Percentiles rank a stretch among this genome's conserved stretches.
These are phyloP conservation scores for Caenorhabditis sinica DNA, from an alignment of 2,888 invertebrate species.

Conservation along the genomic window DNA sequence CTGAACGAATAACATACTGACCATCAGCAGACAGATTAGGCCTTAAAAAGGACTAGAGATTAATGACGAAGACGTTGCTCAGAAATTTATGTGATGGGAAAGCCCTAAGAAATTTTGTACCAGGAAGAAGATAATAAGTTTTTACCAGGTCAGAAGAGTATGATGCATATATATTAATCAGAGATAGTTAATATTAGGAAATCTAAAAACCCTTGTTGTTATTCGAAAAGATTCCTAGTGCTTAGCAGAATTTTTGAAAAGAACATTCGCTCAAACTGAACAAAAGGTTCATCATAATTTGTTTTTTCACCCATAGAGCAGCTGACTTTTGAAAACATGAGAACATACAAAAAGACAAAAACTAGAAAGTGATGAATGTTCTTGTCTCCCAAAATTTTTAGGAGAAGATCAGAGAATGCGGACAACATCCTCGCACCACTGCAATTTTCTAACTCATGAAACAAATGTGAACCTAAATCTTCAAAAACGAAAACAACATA, in stretches of 20 bases:
- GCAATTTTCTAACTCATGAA: not conserved
- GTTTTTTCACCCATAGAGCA: constrained; percentile 6
- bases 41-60: constrained; percentile 9
- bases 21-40: constrained; percentile 17
- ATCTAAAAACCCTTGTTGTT: too few species aligned
- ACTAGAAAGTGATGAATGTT: constrained; percentile 6
- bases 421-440: too few species aligned
- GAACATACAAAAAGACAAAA: not conserved
- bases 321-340: constrained; percentile 29
- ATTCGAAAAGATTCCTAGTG: too few species aligned
- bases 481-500: not conserved
- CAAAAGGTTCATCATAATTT: not conserved
- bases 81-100: not conserved
- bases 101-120: not conserved
- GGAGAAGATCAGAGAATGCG: too few species aligned
- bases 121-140: not conserved
- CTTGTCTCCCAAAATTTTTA: not conserved
- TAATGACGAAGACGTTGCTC: not conserved
- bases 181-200: too few species aligned
- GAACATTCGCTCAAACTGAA: not conserved
- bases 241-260: too few species aligned
- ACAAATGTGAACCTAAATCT: not conserved
- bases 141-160: not conserved
- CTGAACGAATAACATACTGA: not conserved
- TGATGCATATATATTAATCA: too few species aligned